Conservation (phyloP, 2,113 vertebrate genomes). For the Salminus brasiliensis region DNA sequence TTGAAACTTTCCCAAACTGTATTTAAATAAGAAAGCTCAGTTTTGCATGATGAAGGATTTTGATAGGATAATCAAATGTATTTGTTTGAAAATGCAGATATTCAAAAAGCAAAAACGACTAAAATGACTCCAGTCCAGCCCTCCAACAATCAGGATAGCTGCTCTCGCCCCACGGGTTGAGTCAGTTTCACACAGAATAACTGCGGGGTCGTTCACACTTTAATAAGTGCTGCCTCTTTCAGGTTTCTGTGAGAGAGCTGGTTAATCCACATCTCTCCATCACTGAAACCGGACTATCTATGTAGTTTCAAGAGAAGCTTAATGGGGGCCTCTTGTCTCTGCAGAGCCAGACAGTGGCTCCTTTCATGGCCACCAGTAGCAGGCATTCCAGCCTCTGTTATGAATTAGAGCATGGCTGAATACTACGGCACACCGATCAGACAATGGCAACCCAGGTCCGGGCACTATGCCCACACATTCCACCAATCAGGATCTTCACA, state of each 20-base stretch:
- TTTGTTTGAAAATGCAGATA: not conserved
- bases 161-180: slow-evolving; percentile 10
- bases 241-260: slow-evolving; percentile 18
- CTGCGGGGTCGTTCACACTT: slow-evolving; percentile 2
- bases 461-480: slow-evolving; percentile 47
- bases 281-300: slow-evolving; percentile 26
- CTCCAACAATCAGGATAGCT: not conserved
- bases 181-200: slow-evolving; percentile 20
- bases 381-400: slow-evolving; percentile 41
- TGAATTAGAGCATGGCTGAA: slow-evolving; percentile 49
- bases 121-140: not conserved
- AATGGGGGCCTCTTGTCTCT: slow-evolving; percentile 39
- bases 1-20: too few relatives aligned
- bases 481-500: slow-evolving; percentile 39
- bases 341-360: slow-evolving; percentile 31
- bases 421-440: slow-evolving; percentile 24
- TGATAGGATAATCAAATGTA: too few relatives aligned
- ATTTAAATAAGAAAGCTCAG: too few relatives aligned
- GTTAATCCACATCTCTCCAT: slow-evolving; percentile 13
- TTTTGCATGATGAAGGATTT: too few relatives aligned
- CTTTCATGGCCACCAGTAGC: slow-evolving; percentile 55
- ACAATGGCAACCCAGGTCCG: slow-evolving; percentile 31
- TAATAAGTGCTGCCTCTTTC: not conserved
- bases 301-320: not conserved
- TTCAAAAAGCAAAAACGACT: not conserved